These are phyloP conservation scores for Ophion ventricosus DNA, from an alignment of 2,888 invertebrate species.

Conservation along the genomic window DNA sequence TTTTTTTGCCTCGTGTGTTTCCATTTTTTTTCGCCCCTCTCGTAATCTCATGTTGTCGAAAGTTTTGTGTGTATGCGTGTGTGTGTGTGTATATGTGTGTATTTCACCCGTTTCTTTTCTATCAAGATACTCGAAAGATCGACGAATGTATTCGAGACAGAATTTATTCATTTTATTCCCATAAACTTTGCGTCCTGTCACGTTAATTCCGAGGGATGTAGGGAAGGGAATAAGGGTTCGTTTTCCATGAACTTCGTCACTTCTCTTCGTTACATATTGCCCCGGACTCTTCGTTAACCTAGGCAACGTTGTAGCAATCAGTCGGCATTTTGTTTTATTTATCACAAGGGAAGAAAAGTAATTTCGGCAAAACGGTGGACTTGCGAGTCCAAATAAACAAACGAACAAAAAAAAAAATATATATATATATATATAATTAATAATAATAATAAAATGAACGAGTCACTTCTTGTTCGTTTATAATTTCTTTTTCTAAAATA, in stretches of 20 bases:
- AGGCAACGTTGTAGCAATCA: constrained; percentile 24
- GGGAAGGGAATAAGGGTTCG: constrained; percentile 26
- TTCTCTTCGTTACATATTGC: not conserved
- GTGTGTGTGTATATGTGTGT: constrained; percentile 6
- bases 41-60: not conserved
- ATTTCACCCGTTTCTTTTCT: constrained; percentile 29
- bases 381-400: constrained; percentile 1
- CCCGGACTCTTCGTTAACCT: constrained; percentile 33
- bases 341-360: constrained; percentile 37
- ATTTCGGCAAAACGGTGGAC: constrained; percentile 18
- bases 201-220: constrained; percentile 56
- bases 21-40: not conserved
- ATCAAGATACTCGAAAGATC: constrained; percentile 42
- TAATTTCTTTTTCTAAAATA: constrained; percentile 26
- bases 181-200: constrained; percentile 58
- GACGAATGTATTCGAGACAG: constrained; percentile 45
- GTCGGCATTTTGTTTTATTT: constrained; percentile 28
- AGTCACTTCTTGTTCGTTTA: constrained; percentile 35
- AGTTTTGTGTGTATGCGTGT: constrained; percentile 17
- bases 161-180: constrained; percentile 16
- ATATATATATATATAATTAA: constrained; percentile 10
- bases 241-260: not conserved
- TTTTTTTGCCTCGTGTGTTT: constrained; percentile 29
- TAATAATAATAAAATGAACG: constrained; percentile 52
- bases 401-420: constrained; percentile 11